Percentiles rank a stretch among this genome's conserved stretches.
Evolutionary conservation across 1,140 invertebrate species (phyloP).

Genomic region (Nilaparvata lugens): DNA sequence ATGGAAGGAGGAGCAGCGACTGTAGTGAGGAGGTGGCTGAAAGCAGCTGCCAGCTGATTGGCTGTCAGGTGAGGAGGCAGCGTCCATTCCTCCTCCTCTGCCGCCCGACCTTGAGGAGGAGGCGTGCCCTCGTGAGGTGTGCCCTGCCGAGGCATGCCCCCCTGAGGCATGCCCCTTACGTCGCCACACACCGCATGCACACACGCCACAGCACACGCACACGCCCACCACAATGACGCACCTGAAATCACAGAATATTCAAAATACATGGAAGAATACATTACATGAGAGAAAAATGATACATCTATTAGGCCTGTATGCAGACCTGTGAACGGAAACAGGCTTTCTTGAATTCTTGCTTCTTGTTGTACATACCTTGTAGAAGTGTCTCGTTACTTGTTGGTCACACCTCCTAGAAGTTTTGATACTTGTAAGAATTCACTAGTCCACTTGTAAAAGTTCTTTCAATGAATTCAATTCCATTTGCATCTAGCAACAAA

Average conservation of each 20-base stretch:
- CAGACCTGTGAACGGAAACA: too few species aligned
- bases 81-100: slow-evolving; percentile 30
- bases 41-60: slow-evolving; percentile 60
- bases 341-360: too few species aligned
- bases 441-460: too few species aligned
- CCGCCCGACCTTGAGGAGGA: slow-evolving; percentile 33
- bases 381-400: too few species aligned
- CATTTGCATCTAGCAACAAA: too few species aligned
- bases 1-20: slow-evolving; percentile 66
- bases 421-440: too few species aligned
- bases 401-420: too few species aligned
- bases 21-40: slow-evolving; percentile 68
- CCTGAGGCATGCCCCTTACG: slow-evolving; percentile 20
- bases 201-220: slow-evolving; percentile 31
- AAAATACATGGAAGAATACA: too few species aligned
- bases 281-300: too few species aligned
- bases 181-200: slow-evolving; percentile 40
- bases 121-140: slow-evolving; percentile 23
- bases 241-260: slow-evolving; percentile 19
- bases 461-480: too few species aligned
- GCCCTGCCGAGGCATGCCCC: slow-evolving; percentile 1
- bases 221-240: slow-evolving; percentile 21
- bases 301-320: too few species aligned
- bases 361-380: too few species aligned
- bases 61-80: slow-evolving; percentile 50